Conservation (phyloP, 2,888 invertebrate species). For the Chymomyza caudatula region DNA sequence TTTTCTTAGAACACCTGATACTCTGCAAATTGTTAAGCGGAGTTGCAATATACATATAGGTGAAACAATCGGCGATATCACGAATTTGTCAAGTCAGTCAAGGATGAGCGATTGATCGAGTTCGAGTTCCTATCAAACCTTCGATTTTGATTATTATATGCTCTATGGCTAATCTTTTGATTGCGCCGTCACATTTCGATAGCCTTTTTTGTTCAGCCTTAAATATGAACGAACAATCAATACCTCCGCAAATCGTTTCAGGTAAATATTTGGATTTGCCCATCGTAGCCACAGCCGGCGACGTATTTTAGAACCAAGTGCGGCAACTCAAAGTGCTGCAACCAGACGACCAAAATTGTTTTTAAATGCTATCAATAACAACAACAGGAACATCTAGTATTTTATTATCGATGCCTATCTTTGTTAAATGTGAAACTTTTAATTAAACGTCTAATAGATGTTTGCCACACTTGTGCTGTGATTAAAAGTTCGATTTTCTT, state of each 20-base stretch:
- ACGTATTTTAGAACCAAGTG: not conserved
- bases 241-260: conserved; percentile 62
- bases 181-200: too few relatives aligned
- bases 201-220: conserved; percentile 24
- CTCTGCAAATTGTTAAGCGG: not conserved
- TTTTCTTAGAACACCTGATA: not conserved
- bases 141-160: not conserved
- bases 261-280: conserved; percentile 64
- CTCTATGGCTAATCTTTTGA: not conserved
- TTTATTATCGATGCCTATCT: not conserved
- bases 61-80: too few relatives aligned
- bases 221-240: not conserved
- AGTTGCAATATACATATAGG: not conserved
- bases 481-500: conserved; percentile 35
- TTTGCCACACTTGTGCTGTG: conserved; percentile 55
- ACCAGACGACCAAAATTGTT: conserved; percentile 47
- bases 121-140: not conserved
- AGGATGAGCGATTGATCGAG: not conserved
- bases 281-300: conserved; percentile 45
- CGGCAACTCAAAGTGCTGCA: conserved; percentile 65
- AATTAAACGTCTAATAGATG: conserved; percentile 70
- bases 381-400: conserved; percentile 22
- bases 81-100: too few relatives aligned
- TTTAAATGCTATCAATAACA: conserved; percentile 55
- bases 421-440: conserved; percentile 61